Evolutionary conservation across 2,113 vertebrate species (phyloP).

Genomic region (Maccullochella peelii): DNA sequence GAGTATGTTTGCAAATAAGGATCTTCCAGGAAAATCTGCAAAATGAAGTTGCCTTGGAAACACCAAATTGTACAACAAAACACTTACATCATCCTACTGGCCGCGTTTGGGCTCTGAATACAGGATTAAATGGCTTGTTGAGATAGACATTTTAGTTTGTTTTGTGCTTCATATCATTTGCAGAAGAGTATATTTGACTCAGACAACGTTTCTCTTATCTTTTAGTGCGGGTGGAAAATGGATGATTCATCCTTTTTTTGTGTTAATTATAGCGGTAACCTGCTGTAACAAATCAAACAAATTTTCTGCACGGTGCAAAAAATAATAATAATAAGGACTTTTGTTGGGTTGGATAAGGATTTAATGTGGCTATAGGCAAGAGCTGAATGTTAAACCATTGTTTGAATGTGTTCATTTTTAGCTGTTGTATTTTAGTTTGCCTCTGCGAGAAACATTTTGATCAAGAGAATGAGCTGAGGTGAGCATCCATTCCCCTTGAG

Average conservation of each 20-base stretch:
- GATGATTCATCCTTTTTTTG: slow-evolving; percentile 42
- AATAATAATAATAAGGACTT: slow-evolving; percentile 30
- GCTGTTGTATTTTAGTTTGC: slow-evolving; percentile 8
- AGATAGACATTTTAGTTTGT: slow-evolving; percentile 24
- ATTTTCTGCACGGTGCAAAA: slow-evolving; percentile 50
- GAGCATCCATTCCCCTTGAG: background rate
- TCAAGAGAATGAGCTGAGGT: background rate
- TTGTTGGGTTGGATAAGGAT: slow-evolving; percentile 44
- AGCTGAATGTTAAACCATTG: slow-evolving; percentile 20
- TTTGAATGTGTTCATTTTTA: slow-evolving; percentile 40
- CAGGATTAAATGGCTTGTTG: slow-evolving; percentile 25
- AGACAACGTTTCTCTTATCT: slow-evolving; percentile 49
- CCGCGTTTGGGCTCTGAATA: slow-evolving; percentile 22
- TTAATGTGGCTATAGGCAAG: slow-evolving; percentile 35
- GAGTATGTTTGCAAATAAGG: slow-evolving; percentile 41
- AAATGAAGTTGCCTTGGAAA: slow-evolving; percentile 61
- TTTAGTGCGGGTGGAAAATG: slow-evolving; percentile 13
- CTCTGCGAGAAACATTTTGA: background rate
- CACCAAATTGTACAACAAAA: slow-evolving; percentile 46
- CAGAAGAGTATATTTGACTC: slow-evolving; percentile 20
- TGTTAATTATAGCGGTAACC: slow-evolving; percentile 66
- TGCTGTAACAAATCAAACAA: slow-evolving; percentile 65
- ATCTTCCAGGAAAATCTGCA: slow-evolving; percentile 44
- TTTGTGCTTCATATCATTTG: slow-evolving; percentile 32
- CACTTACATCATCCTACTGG: slow-evolving; percentile 36